Evolutionary conservation across 2,113 vertebrate genomes (phyloP), one percentile per base, ranked within the genome.

Genomic region (Sinocyclocheilus anophthalmus): DNA sequence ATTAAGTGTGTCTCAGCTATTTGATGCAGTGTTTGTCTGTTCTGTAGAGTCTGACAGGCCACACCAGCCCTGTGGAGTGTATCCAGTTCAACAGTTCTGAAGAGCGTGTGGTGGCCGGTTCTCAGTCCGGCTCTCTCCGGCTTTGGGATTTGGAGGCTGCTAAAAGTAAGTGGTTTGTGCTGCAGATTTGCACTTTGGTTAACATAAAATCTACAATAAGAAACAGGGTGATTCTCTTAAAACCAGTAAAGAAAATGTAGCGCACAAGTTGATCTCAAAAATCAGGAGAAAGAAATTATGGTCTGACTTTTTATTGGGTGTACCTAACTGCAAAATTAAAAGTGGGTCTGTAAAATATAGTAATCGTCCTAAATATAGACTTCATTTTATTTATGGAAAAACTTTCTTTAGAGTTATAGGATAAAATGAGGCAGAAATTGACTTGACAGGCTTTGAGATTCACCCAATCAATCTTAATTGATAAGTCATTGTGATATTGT

Each of bases 101-200:
- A 92, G 97, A 99, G 82, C 96, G 98, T 88, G 96, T 99, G 3
- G 96, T 97, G 22, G 96, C 97, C 0, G 98, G 98, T 13, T 99
- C 98, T 3, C 96, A 96, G 89, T 99, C 98, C 0, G 98, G 98
- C 39, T 98, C 97, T 48, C 95, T 99, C 88, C 94, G 97, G 1
- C 93, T 99, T 76, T 99, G 98, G 98, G 97, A 99, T 90, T 94
- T 99, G 93, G 97, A 98, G 94, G 97, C 97, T 88, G 98, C 97
- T 76, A 99, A 98, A 95, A 97, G 98, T 99, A 94, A 87, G 96
- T 89, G n/a, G 37, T 50, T 39, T 45, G 81, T 78, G 26, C 22
- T 50, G 63, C 42, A 33, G 24, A 9, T 50, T 53, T 55, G 16
- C 70, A 42, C 20, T 37, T 53, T 22, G 4, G 16, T 70, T 22